Evolutionary conservation across 2,888 invertebrate genomes (phyloP), one percentile per base, ranked within the genome.

Genomic region (Tryphoninae sp.): DNA sequence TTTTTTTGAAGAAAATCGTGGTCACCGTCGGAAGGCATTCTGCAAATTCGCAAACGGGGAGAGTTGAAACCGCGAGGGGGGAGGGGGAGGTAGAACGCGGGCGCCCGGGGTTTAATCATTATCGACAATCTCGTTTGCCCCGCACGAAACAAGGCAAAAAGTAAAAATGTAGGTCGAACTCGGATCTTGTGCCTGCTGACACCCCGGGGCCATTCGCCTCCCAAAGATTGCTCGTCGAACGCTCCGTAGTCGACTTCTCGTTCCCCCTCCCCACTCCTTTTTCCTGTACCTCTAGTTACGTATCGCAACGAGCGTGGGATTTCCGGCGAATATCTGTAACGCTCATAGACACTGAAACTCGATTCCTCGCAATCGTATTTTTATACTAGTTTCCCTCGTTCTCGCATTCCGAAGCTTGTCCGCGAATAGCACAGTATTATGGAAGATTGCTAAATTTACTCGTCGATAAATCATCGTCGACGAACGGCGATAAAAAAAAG

Each of bases 91-190:
- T 19, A 19, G 19, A 19, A 19, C 45, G 62, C 45, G 74, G 65
- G 69, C 65, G 58, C 78, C 82, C 76, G 71, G 76, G 80, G 86
- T 88, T 87, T 87, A 88, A 88, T 88, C 88, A 88, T 88, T 87
- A 88, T 88, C 88, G 88, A 85, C 85, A 87, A 88, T 88, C 88
- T 86, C 85, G 86, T 86, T 86, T 84, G 81, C 79, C 83, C 83
- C 83, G 82, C 67, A 62, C 72, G 75, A 75, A 80, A 69, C 76
- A 76, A 79, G 76, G 84, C 83, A 87, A 86, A 87, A 87, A 87
- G 85, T 78, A 68, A 87, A 88, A 88, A 88, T 88, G 87, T 88
- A 84, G 88, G 88, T 88, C 87, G 86, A 69, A 77, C 80, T 64
- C 79, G 80, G 76, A 76, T 72, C 67, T 78, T 62, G 79, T 26